Evolutionary conservation across 92 coral and sea anemone species (phyloP), one percentile per base, ranked within the genome.

Genomic region (Phenganax stokvisi): DNA sequence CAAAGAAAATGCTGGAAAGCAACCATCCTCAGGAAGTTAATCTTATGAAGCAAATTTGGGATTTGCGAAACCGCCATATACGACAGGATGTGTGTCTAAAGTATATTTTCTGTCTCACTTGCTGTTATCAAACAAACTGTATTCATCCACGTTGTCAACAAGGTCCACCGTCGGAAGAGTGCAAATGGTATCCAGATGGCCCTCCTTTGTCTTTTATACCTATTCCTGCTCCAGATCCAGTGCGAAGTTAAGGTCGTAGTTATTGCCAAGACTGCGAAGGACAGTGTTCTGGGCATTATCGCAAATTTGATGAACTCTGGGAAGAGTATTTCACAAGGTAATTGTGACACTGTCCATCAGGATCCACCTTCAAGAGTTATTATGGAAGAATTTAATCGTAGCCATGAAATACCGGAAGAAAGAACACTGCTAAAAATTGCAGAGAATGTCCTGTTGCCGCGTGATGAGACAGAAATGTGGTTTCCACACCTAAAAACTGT

Each of bases 101-200:
- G 67, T 86, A 86, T 63, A 78, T 86, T 63, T 86, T 86, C 84
- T 80, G 75, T 54, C 83, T 86, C 56, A 65, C 79, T 53, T 83
- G 84, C 88, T 81, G 85, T 62, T 86, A 86, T 74, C 71, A 56
- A 70, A 76, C 82, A 30, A 85, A 86, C 83, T 75, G 89, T 69
- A 62, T 86, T 82, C 86, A 86, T 82, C 89, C 86, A 57, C 9
- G 77, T 64, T 86, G 84, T 81, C 54, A 77, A 77, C 53, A 57
- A 72, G 78, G 76, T 64, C 37, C 12, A 64, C 70, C 70, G 2
- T 10, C 20, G 20, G 20, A 20, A 8, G 73, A 86, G 57, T 66
- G 51, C 28, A 37, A 53, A 15, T 86, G 84, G 84, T 81, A 54
- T 62, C 54, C 52, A 12, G 74, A 61, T 3, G 86, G 86, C 13